These are phyloP conservation scores for Tribolium castaneum DNA, from an alignment of 1,140 invertebrate species.

Conservation along the genomic window DNA sequence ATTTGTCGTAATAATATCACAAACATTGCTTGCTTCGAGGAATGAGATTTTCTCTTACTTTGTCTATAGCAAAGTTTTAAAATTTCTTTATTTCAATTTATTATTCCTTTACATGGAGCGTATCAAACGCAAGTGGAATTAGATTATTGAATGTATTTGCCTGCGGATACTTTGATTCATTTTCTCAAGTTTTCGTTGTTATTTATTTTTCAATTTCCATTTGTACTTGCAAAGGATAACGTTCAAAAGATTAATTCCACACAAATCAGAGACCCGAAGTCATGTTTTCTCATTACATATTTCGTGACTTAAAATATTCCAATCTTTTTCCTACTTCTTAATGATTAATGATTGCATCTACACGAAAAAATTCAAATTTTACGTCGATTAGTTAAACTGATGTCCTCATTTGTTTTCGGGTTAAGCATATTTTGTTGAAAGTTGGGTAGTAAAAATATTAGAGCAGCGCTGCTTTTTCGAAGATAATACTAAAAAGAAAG, in stretches of 20 bases:
- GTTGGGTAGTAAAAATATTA: constrained; percentile 1
- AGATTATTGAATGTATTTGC: constrained; percentile 1
- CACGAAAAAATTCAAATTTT: constrained; percentile 19
- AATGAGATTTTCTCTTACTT: background rate
- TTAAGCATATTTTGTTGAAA: constrained; percentile 3
- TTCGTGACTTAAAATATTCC: constrained; percentile 27
- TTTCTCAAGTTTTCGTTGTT: background rate
- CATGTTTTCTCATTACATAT: background rate
- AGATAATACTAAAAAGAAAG: constrained; percentile 21
- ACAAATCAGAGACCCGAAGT: background rate
- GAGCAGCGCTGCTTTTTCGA: background rate
- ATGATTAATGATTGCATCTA: constrained; percentile 20
- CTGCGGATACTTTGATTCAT: background rate
- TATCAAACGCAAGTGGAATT: constrained; percentile 11
- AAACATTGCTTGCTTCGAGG: background rate
- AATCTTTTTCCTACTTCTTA: background rate
- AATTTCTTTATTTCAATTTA: constrained; percentile 7
- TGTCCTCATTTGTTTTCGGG: background rate
- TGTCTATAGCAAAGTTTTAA: background rate
- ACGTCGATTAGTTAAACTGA: constrained; percentile 8
- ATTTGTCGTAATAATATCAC: background rate
- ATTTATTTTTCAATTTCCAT: background rate
- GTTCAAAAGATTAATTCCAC: background rate
- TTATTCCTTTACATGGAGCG: background rate
- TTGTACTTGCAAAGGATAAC: background rate